Percentiles rank a stretch among this genome's conserved stretches.
These are phyloP conservation scores for Apodemus sylvaticus DNA, from an alignment of 2,113 vertebrate species.

Conservation along the genomic window DNA sequence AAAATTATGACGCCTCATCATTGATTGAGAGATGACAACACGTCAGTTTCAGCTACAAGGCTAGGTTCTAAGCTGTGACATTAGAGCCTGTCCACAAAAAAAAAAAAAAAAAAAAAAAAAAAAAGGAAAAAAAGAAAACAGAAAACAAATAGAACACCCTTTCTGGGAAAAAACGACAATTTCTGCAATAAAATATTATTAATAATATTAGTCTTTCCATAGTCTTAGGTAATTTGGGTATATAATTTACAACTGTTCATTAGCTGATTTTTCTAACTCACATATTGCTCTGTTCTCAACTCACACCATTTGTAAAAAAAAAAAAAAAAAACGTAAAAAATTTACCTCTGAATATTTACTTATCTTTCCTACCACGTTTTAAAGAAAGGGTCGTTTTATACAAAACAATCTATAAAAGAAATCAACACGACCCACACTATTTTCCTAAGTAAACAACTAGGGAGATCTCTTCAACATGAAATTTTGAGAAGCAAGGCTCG, in stretches of 20 bases:
- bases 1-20: neutral
- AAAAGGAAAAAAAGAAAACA: neutral
- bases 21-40: neutral
- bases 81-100: neutral
- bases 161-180: neutral
- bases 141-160: neutral
- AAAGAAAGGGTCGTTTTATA: neutral
- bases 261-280: constrained; percentile 1
- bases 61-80: neutral
- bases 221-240: neutral
- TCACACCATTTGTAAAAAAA: neutral
- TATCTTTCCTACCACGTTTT: neutral
- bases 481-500: neutral
- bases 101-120: neutral
- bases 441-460: neutral
- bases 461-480: neutral
- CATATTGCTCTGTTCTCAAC: neutral
- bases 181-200: neutral
- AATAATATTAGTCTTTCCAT: neutral
- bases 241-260: neutral
- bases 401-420: neutral
- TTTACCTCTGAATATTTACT: neutral
- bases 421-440: neutral
- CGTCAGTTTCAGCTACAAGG: neutral
- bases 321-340: too few relatives aligned